Base-by-base conservation (phyloP, 2,797 vertebrate genomes). In the Mastacembelus armatus region DNA sequence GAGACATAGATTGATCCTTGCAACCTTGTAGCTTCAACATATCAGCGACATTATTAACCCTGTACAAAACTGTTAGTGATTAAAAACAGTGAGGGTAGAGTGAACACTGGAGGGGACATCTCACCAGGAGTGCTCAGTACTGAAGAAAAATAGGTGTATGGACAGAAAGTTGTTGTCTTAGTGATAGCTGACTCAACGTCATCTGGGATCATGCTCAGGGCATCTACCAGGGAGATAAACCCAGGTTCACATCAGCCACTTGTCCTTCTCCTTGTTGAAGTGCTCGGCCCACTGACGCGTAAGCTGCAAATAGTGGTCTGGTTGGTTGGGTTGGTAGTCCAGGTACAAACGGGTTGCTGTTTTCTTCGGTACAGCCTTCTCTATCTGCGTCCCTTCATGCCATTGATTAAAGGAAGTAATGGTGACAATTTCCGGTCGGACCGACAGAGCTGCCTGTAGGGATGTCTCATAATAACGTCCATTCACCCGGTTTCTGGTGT, bases 331-430 rank as follows among this genome's bases (percentile, higher is more conserved):
- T 51, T 92, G 88, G 81, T 97, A 96, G 80, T 96, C 95, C 32
- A 96, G 67, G 64, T 96, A 97, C 38, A 95, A 86, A 21, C 93
- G 93, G 0, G 91, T 92, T 15, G 87, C 77, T 0, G 94, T 95
- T 90, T 95, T 96, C 85, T 94, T 95, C 74, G 95, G 93, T 45
- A 93, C 73, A 0, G 95, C 95, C 66, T 90, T 94, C 84, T 97
- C 95, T 0, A 97, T 95, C 89, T 97, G 95, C 4, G 96, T 96
- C 50, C 95, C 95, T 67, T 97, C 96, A 0, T 96, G 95, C 95
- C 95, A 97, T 36, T 96, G 95, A 3, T 96, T 97, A 77, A 97
- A 97, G 29, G 95, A 97, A 0, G 95, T 96, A 26, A 97, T 91
- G 56, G 95, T 94, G 54, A 96, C 93, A 0, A 96, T 93, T 69